Evolutionary conservation across 2,888 invertebrate species (phyloP).

Genomic region (Terebella lapidaria): DNA sequence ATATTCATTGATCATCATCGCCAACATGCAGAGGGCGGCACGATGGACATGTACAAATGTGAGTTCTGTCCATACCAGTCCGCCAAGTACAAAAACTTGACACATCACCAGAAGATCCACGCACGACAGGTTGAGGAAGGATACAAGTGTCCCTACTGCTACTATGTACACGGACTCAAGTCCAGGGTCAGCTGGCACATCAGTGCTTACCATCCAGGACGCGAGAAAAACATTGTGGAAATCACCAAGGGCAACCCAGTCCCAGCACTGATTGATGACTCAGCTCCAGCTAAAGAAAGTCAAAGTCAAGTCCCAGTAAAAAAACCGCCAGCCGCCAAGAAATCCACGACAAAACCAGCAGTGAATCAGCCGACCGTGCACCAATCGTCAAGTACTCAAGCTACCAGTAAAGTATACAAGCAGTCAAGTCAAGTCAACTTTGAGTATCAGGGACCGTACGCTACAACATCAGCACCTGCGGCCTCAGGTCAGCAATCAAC

Average conservation of each 20-base stretch:
- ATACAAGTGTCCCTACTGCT: neutral
- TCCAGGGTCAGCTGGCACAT: constrained; percentile 1
- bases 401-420: neutral
- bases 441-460: neutral
- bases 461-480: neutral
- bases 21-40: neutral
- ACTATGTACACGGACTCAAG: neutral
- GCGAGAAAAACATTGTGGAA: neutral
- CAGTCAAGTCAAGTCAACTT: neutral
- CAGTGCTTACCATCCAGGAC: neutral
- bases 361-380: neutral
- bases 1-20: neutral
- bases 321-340: neutral
- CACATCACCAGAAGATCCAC: neutral
- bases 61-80: neutral
- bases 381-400: neutral
- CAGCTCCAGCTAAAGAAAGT: too few relatives aligned
- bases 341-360: neutral
- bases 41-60: neutral
- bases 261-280: too few relatives aligned
- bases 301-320: too few relatives aligned
- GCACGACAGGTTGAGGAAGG: neutral
- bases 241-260: neutral
- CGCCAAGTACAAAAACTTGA: neutral
- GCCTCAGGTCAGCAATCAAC: too few relatives aligned